phyloP scores from a whole-genome alignment of 1,140 invertebrate genomes.

The Grapholita molesta region DNA sequence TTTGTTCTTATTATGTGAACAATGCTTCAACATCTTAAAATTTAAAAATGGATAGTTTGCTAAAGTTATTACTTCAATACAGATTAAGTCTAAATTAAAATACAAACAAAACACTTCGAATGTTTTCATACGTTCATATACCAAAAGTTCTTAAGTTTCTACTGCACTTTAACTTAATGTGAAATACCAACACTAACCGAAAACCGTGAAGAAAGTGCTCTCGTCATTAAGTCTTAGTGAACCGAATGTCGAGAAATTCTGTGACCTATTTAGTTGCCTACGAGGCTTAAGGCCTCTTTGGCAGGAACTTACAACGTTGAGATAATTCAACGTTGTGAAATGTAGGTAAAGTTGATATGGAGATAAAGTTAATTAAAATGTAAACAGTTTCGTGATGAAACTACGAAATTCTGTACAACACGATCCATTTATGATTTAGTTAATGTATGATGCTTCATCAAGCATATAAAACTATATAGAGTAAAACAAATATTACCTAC shows the following conservation, averaged over 20 bases:
- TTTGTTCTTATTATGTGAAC: too few relatives aligned
- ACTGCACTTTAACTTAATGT: neutral
- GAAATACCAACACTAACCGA: neutral
- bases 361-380: neutral
- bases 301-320: neutral
- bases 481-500: too few relatives aligned
- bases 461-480: neutral
- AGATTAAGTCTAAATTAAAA: neutral
- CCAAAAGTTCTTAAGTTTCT: neutral
- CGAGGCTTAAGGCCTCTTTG: neutral
- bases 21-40: too few relatives aligned
- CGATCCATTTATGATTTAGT: neutral
- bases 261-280: neutral
- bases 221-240: neutral
- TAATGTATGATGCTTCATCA: neutral
- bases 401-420: neutral
- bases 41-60: too few relatives aligned
- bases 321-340: constrained; percentile 1
- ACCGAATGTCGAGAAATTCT: neutral
- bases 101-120: neutral
- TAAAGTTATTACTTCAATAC: too few relatives aligned
- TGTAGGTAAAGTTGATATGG: neutral
- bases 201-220: neutral
- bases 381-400: neutral
- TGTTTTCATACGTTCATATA: neutral